Conservation (phyloP, 2,113 vertebrate species). For the Gnathonemus echidnorhynchus region DNA sequence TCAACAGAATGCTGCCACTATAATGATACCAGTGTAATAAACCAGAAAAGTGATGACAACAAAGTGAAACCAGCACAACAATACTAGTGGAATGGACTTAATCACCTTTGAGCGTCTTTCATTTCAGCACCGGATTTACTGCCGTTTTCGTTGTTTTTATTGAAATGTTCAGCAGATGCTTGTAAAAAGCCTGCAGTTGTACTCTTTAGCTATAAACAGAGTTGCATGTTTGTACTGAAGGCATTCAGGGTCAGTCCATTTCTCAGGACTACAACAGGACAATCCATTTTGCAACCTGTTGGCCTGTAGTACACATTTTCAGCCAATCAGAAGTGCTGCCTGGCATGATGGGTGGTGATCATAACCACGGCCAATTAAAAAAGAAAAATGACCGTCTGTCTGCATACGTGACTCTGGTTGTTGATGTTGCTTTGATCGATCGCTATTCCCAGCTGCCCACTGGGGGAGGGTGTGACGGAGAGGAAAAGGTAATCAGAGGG, state of each 20-base stretch:
- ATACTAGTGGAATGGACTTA: neutral
- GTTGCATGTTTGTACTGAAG: neutral
- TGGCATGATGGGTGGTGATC: neutral
- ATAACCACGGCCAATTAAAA: neutral
- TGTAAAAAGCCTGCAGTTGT: neutral
- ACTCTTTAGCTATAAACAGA: neutral
- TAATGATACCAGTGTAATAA: neutral
- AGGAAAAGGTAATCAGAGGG: neutral
- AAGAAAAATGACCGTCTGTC: neutral
- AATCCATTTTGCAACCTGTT: neutral
- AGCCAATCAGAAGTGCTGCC: neutral
- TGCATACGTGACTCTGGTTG: neutral
- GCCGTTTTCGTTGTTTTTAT: neutral
- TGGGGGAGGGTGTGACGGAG: neutral
- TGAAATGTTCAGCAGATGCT: constrained; percentile 1
- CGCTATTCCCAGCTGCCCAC: neutral
- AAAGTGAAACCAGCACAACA: neutral
- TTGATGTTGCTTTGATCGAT: neutral
- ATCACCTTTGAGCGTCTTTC: neutral
- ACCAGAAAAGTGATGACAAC: neutral
- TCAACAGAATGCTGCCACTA: neutral
- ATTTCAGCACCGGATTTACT: neutral
- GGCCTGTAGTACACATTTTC: neutral
- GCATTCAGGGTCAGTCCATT: neutral
- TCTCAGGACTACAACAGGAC: neutral